Evolutionary conservation across 1,140 invertebrate genomes (phyloP).

Genomic region (Drosophila quadrilineata): DNA sequence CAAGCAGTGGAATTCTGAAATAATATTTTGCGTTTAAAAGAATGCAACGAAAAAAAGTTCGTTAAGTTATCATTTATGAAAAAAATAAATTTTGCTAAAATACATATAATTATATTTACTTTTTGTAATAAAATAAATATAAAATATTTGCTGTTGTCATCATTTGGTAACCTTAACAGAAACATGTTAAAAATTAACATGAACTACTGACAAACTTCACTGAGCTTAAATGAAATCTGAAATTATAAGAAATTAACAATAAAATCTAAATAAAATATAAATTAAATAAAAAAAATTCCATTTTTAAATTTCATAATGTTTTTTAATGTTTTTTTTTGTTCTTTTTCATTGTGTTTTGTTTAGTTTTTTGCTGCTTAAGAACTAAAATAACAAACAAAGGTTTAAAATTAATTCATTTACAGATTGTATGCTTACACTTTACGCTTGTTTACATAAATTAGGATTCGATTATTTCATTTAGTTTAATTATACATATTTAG

Average conservation of each 20-base stretch:
- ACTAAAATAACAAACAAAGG: constrained; percentile 79
- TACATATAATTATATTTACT: too few species aligned
- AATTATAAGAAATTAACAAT: background rate
- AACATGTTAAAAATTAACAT: too few species aligned
- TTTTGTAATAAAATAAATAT: background rate
- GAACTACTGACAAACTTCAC: too few species aligned
- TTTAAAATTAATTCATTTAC: constrained; percentile 46
- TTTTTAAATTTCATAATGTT: constrained; percentile 31
- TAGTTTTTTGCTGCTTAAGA: constrained; percentile 50
- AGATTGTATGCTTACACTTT: constrained; percentile 20
- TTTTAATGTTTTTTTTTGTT: constrained; percentile 64
- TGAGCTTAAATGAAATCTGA: too few species aligned
- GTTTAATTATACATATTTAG: too few species aligned
- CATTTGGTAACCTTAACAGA: too few species aligned
- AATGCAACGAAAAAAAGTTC: background rate
- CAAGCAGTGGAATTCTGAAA: background rate
- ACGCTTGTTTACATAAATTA: constrained; percentile 67
- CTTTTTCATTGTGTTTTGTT: constrained; percentile 30
- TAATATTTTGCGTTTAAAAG: background rate
- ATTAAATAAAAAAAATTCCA: constrained; percentile 32
- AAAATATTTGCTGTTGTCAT: too few species aligned
- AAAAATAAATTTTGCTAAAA: background rate
- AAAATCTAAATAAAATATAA: constrained; percentile 1
- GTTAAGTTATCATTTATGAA: background rate
- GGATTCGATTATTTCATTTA: constrained; percentile 16